Evolutionary conservation across 2,797 vertebrate genomes (phyloP).

Genomic region (Pyrrhura leucotis): DNA sequence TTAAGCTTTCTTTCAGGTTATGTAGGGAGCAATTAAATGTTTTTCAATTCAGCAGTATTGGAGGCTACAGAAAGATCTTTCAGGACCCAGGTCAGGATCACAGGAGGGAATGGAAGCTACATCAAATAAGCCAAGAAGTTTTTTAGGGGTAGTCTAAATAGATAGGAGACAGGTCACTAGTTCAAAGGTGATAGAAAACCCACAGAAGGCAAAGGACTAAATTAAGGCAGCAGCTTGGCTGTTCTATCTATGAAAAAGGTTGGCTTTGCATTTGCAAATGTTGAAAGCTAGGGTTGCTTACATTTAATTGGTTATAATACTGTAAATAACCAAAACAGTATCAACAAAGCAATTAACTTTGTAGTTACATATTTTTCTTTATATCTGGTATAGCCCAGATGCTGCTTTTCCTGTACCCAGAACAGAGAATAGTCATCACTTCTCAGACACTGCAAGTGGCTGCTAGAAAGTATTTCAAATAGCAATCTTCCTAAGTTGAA

Average conservation of each 20-base stretch:
- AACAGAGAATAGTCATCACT: background rate
- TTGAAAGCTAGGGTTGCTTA: background rate
- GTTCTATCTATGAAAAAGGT: background rate
- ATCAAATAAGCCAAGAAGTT: background rate
- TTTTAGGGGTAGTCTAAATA: background rate
- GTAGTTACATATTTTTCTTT: background rate
- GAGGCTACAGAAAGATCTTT: background rate
- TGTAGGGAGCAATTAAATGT: background rate
- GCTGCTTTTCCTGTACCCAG: background rate
- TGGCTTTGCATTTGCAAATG: background rate
- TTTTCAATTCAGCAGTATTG: background rate
- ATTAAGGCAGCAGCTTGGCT: background rate
- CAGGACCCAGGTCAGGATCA: background rate
- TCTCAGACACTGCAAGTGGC: background rate
- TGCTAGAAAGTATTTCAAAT: background rate
- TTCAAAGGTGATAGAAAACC: background rate
- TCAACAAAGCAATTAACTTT: background rate
- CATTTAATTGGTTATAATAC: background rate
- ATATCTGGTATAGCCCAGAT: background rate
- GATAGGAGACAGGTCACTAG: background rate
- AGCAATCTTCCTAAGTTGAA: background rate
- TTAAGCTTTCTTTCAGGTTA: constrained; percentile 7
- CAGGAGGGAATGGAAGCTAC: background rate
- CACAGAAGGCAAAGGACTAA: background rate
- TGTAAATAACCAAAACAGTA: rapidly evolving